phyloP scores from a whole-genome alignment of 2,113 vertebrate species.

The Chascanopsetta lugubris region DNA sequence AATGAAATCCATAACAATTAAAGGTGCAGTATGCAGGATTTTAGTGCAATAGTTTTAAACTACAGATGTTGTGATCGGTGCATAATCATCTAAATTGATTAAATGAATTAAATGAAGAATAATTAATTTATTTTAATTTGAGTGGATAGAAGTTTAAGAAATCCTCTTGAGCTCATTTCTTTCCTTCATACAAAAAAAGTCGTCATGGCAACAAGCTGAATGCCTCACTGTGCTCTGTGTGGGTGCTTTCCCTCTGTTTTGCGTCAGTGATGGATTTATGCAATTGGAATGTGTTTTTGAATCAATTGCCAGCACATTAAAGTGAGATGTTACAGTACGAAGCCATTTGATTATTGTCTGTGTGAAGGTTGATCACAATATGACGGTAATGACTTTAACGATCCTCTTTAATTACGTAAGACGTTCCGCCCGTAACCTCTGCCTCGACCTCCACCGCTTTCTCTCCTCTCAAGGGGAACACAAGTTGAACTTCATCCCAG shows the following conservation, averaged over 20 bases:
- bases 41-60: no score
- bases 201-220: conserved; percentile 36
- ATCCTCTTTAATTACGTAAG: no score
- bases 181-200: conserved; percentile 7
- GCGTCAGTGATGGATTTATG: background rate
- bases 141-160: conserved; percentile 4
- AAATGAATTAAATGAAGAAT: no score
- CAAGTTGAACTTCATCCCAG: conserved; percentile 98
- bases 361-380: conserved; percentile 12
- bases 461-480: conserved; percentile 87
- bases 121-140: no score
- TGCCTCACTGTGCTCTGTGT: conserved; percentile 7
- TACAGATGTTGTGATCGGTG: no score
- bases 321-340: conserved; percentile 17
- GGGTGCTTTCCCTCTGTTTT: conserved; percentile 31
- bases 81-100: no score
- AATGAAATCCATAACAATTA: no score
- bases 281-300: conserved; percentile 14
- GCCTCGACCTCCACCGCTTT: conserved; percentile 15
- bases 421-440: background rate
- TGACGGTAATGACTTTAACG: rapidly evolving
- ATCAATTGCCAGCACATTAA: background rate
- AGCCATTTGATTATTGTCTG: background rate
- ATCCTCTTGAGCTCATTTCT: background rate
- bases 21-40: no score